Evolutionary conservation across 1,140 invertebrate genomes (phyloP), one percentile per base, ranked within the genome.

Genomic region (Diorhabda carinulata): DNA sequence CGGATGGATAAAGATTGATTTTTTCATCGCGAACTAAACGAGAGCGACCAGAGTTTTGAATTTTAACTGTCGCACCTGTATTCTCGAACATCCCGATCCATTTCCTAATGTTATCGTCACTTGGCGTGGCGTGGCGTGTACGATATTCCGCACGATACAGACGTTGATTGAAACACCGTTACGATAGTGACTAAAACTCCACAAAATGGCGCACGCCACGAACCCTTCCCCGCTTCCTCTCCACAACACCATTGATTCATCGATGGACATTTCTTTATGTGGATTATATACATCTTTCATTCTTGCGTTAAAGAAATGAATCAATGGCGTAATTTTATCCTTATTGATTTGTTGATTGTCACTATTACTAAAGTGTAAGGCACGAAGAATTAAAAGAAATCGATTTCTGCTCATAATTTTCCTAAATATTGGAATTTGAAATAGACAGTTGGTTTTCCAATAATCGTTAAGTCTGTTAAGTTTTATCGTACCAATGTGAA

Each of bases 161-260:
- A 25, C 25, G 25, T 25, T 25, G 25, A 25, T 25, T 25, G 25
- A 25, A 25, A 1, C 0, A 25, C 25, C 25, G 25, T 25, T 25
- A 25, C 25, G 25, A 25, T 25, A 25, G 25, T 25, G 25, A 25
- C 25, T 25, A 25, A 25, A 25, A 25, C 25, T 25, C 25, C 25
- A 25, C 25, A 25, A 25, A 25, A 25, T 25, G 25, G 25, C 25
- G 25, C 1, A 25, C 25, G 25, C 25, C 25, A 25, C 1, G 25
- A 25, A 25, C 25, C 25, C 25, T 25, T 25, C 25, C 25, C 25
- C 25, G 25, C 1, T 25, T n/a, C n/a, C 66, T 9, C 62, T 47
- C 67, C 72, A 75, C 57, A 75, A 65, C 7, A 77, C 45, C 75
- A 77, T 74, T 2, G 72, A 70, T 58, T 79, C 75, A 69, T 77